Evolutionary conservation across 2,888 invertebrate species (phyloP), one percentile per base, ranked within the genome.

Genomic region (Synanthedon formicaeformis): DNA sequence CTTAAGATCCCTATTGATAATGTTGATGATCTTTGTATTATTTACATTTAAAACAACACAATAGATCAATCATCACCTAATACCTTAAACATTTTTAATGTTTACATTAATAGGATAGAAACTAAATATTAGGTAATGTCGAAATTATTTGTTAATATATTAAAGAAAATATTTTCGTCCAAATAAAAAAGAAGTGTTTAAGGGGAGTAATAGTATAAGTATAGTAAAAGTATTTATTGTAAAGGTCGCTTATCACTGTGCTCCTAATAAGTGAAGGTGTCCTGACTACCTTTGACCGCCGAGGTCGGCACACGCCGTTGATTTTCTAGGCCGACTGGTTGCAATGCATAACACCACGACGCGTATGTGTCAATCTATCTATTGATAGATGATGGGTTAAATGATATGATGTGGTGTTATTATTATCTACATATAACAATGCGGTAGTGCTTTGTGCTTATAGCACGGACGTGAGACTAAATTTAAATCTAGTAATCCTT

Each of bases 311-410:
- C 62, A 71, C 66, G 60, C 65, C 61, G 56, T 56, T 72, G 73
- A 61, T 69, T 81, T 82, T 80, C 81, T 82, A 83, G 84, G 81
- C 66, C 79, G 67, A 68, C 76, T 58, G 63, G 65, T 50, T 34
- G n/a, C 13, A 16, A 14, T 45, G 50, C 23, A 16, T 13, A 45
- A 45, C 16, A 52, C 40, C 16, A 40, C 41, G 13, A 51, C 11
- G 50, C 51, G 50, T 53, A 51, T 50, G 48, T 41, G 49, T 55
- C n/a, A 50, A 48, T 53, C 41, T 52, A 53, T n/a, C n/a, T n/a
- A n/a, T n/a, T n/a, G n/a, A n/a, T n/a, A n/a, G n/a, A n/a, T n/a
- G n/a, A n/a, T n/a, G n/a, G n/a, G n/a, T n/a, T n/a, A n/a, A n/a
- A n/a, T n/a, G n/a, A n/a, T 54, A 50, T 41, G 6, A 10, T 34